Evolutionary conservation across 2,888 invertebrate species (phyloP).

Genomic region (Amblyteles armatorius): DNA sequence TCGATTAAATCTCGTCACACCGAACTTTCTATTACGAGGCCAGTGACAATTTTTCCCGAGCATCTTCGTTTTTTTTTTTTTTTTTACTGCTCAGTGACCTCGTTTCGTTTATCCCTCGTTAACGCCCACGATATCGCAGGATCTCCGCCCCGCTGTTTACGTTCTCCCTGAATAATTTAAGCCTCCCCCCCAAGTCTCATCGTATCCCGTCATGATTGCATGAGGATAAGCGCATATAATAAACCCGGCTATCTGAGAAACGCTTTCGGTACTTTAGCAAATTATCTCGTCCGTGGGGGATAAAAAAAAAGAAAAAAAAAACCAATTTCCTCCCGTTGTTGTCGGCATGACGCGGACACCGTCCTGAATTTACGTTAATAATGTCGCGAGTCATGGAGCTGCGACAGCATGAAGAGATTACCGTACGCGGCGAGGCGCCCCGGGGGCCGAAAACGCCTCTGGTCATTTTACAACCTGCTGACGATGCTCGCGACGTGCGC

Average conservation of each 20-base stretch:
- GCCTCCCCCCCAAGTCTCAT: neutral
- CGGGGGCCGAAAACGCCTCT: neutral
- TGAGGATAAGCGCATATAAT: neutral
- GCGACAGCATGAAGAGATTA: neutral
- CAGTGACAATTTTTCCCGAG: neutral
- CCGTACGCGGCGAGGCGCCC: neutral
- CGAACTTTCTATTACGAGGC: neutral
- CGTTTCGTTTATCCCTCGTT: conserved; percentile 33
- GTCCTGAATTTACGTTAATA: conserved; percentile 2
- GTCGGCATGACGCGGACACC: neutral
- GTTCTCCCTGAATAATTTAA: conserved; percentile 35
- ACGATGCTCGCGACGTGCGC: neutral
- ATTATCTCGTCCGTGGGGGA: neutral
- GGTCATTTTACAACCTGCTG: conserved; percentile 10
- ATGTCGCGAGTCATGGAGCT: neutral
- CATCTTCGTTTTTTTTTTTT: neutral
- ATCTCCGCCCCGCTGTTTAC: conserved; percentile 32
- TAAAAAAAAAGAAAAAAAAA: neutral
- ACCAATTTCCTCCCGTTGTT: neutral
- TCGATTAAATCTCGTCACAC: neutral
- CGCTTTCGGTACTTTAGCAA: conserved; percentile 10
- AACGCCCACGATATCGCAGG: conserved; percentile 26
- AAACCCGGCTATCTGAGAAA: conserved; percentile 3
- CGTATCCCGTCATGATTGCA: conserved; percentile 16
- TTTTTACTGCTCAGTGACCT: conserved; percentile 4